phyloP scores from a whole-genome alignment of 2,888 invertebrate species.

The Eristalis intricaria region DNA sequence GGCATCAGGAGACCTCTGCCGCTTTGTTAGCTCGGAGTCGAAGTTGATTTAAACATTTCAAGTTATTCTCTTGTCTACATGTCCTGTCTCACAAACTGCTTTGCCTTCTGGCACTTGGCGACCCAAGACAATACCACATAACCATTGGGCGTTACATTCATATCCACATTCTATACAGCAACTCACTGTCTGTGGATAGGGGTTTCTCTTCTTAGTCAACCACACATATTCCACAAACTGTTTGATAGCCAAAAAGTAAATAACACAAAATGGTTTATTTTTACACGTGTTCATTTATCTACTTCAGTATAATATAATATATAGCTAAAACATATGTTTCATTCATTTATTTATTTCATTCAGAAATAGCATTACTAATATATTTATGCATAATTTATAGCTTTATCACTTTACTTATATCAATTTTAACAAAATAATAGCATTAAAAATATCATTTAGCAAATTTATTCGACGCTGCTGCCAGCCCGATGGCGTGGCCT shows the following conservation, averaged over 20 bases:
- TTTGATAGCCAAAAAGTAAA: background rate
- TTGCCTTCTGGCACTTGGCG: too few species aligned
- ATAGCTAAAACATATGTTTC: slow-evolving; percentile 51
- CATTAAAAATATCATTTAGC: slow-evolving; percentile 71
- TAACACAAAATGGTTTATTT: background rate
- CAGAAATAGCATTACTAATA: slow-evolving; percentile 69
- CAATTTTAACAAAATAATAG: slow-evolving; percentile 71
- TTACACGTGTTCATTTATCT: slow-evolving; percentile 61
- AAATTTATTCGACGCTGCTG: slow-evolving; percentile 43
- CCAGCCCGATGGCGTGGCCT: background rate
- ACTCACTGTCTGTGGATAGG: too few species aligned
- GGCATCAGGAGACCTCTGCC: too few species aligned
- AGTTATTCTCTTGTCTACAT: too few species aligned
- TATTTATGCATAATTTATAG: slow-evolving; percentile 71
- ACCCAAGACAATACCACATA: too few species aligned
- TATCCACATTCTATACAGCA: too few species aligned
- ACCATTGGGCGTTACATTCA: too few species aligned
- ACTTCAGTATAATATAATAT: slow-evolving; percentile 54
- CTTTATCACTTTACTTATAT: slow-evolving; percentile 72
- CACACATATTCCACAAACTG: background rate
- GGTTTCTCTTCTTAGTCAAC: too few species aligned
- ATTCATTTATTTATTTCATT: slow-evolving; percentile 61
- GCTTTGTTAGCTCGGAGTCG: too few species aligned
- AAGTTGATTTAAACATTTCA: too few species aligned
- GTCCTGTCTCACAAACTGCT: too few species aligned